Evolutionary conservation across 2,888 invertebrate species (phyloP), one percentile per base, ranked within the genome.

Genomic region (Phania funesta): DNA sequence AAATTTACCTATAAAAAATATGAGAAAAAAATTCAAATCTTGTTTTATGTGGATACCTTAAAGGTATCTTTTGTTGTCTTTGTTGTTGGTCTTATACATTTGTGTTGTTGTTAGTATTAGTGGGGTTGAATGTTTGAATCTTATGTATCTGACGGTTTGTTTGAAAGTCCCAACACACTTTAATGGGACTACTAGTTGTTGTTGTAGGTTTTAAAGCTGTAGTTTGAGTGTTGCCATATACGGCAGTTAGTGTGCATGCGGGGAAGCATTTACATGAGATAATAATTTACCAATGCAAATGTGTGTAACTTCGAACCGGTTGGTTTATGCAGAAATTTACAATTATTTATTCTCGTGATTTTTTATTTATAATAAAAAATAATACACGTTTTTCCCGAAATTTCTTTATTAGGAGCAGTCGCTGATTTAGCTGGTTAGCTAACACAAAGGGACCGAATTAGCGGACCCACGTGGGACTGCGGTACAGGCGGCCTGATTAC

Each of bases 1-100:
- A 22, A 52, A 62, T 48, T 7, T 48, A 6, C 48, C 18, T 22
- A 52, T 46, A 56, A 56, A 64, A 64, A 32, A n/a, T 24, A 46
- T 35, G 26, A 35, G 22, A 64, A 77, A 84, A 78, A 77, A 70
- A 54, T 68, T 82, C 68, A 83, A 80, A 83, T 83, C 83, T 83
- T 64, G 80, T 77, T 65, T 84, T 84, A 84, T 84, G 84, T 85
- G 85, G 84, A 84, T 87, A 86, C 88, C 86, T 87, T 87, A 74
- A 87, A 88, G 86, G 88, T 87, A 86, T 52, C 50, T 56, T 71
- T 71, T 65, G 56, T 65, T 71, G 54, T 78, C 38, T 46, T 74
- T 52, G 71, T 52, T 86, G 85, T 73, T 85, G 87, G 85, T 86
- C 85, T 86, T 86, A 86, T 41, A 62, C 80, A 65, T 76, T 70